Percentiles rank a stretch among this genome's conserved stretches.
Evolutionary conservation across 92 coral and sea anemone genomes (phyloP).

Genomic region (Heliopora coerulea): DNA sequence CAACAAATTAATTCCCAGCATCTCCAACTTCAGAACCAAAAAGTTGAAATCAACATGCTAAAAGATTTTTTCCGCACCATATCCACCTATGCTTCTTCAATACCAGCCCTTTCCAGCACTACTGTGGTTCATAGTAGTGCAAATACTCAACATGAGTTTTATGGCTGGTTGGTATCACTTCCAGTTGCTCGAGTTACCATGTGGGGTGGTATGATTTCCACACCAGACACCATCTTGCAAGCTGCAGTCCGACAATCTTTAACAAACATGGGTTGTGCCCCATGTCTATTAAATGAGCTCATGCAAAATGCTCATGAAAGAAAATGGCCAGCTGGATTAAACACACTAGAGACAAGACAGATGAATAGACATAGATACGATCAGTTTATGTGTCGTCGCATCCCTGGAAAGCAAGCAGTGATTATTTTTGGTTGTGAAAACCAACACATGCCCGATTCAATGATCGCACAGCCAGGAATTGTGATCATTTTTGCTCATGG

Average conservation of each 20-base stretch:
- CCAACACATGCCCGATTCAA: constrained; percentile 92
- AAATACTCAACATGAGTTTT: constrained; percentile 63
- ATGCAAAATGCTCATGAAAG: constrained; percentile 98
- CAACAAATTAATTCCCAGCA: constrained; percentile 88
- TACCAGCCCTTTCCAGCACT: background rate
- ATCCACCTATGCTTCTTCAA: constrained; percentile 18
- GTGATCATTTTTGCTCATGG: constrained; percentile 99
- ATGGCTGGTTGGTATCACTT: constrained; percentile 66
- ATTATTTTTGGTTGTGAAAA: constrained; percentile 91
- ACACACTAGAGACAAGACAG: constrained; percentile 90
- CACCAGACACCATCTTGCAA: constrained; percentile 88
- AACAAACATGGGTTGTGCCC: constrained; percentile 85
- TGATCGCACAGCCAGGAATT: constrained; percentile 87
- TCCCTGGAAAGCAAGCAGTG: constrained; percentile 94
- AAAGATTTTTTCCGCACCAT: constrained; percentile 86
- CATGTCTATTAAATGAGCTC: constrained; percentile 73
- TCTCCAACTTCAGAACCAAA: constrained; percentile 84
- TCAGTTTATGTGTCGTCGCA: constrained; percentile 83
- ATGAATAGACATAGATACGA: constrained; percentile 85
- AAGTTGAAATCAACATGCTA: constrained; percentile 74
- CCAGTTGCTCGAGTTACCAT: constrained; percentile 84
- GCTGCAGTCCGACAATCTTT: constrained; percentile 81
- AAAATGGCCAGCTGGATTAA: constrained; percentile 89
- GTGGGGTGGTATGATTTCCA: constrained; percentile 98
- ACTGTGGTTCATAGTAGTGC: background rate